Conservation (phyloP, 2,888 invertebrate genomes). For the Biston stratarius region DNA sequence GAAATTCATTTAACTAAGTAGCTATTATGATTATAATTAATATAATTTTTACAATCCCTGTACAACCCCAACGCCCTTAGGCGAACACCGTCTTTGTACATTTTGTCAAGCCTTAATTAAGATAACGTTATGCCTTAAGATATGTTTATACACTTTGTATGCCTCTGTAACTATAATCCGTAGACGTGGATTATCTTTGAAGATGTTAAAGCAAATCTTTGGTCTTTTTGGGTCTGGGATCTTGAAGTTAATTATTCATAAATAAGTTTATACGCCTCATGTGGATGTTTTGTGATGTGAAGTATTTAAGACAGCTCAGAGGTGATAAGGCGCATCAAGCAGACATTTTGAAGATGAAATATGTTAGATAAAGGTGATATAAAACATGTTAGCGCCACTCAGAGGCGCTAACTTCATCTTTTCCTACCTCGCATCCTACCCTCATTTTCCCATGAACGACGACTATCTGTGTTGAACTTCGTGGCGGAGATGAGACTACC, state of each 20-base stretch:
- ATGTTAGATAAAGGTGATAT: too few species aligned
- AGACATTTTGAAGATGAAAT: too few species aligned
- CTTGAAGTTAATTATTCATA: conserved; percentile 23
- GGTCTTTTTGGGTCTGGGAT: conserved; percentile 37
- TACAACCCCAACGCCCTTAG: conserved; percentile 24
- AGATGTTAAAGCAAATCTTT: conserved; percentile 43
- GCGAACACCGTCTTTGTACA: conserved; percentile 43
- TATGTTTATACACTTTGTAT: conserved; percentile 10
- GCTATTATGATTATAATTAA: conserved; percentile 19
- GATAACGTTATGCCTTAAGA: conserved; percentile 30
- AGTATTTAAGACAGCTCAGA: neutral
- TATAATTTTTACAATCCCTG: conserved; percentile 38
- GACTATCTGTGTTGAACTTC: too few species aligned
- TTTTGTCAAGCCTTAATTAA: conserved; percentile 51
- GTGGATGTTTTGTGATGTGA: conserved; percentile 13
- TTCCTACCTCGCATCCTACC: too few species aligned
- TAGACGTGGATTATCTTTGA: conserved; percentile 44
- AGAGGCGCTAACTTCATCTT: too few species aligned
- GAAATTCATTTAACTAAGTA: neutral
- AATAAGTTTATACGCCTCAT: neutral
- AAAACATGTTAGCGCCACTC: too few species aligned
- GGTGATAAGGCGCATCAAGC: conserved; percentile 2
- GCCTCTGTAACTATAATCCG: conserved; percentile 30
- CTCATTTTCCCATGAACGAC: too few species aligned
- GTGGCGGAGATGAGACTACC: too few species aligned